Base-by-base conservation (phyloP, 2,888 invertebrate species). In the Drosophila nr. medialis region DNA sequence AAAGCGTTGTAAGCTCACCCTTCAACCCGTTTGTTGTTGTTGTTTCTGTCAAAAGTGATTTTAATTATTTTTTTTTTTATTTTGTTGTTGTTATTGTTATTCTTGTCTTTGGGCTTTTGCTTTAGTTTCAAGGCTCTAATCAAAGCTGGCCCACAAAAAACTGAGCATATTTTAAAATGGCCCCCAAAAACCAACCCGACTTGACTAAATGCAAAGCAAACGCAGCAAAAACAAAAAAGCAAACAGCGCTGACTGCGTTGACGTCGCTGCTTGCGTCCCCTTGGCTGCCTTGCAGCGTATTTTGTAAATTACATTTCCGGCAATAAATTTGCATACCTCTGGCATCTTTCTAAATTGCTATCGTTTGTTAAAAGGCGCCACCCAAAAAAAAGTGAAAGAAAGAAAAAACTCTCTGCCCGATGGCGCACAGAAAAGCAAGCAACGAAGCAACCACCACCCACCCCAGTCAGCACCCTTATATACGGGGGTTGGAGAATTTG, bases 251-350 rank as follows among this genome's bases (percentile, higher is more conserved):
- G 72, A 45, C 53, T 36, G 42, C 80, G 53, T 30, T 61, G 32
- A 1, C 45, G 69, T 38, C 64, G 67, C 4, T 42, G 75, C 53
- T 40, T 30, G 68, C 50, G 32, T 59, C 24, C n/a, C 54, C n/a
- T 51, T 38, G 62, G n/a, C 76, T 77, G 89, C 92, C 89, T 80
- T 80, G 83, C 87, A 91, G 92, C 92, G 89, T 83, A 90, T 92
- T 92, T 92, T 89, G 91, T 92, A 92, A 92, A 92, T 92, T 92
- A 92, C 92, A 92, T 92, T 92, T 92, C 92, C 92, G 92, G 92
- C 91, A 91, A 92, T 92, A 92, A 92, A 92, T 92, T 92, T 92
- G 91, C 91, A 92, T 92, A 91, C 91, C 91, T 91, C 89, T 91
- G 90, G 90, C 90, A 88, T 91, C 88, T 89, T 89, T 90, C 90